Evolutionary conservation across 2,888 invertebrate species (phyloP), one percentile per base, ranked within the genome.

Genomic region (Neoitamus cyanurus): DNA sequence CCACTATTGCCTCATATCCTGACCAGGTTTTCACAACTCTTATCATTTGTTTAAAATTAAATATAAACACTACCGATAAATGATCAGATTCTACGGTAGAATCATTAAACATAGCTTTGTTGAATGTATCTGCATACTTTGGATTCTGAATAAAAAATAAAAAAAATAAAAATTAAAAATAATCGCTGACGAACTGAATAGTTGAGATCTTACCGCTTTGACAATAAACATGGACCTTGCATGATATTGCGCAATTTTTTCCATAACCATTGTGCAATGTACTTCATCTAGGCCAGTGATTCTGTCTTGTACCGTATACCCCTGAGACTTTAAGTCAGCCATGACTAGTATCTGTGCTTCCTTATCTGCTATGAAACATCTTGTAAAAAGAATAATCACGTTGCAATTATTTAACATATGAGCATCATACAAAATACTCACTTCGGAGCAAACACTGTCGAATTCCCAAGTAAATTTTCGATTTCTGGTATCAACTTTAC

Each of bases 211-310:
- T 20, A 93, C 93, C 90, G 92, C 91, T 87, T 92, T 90, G 31
- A 90, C 91, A 73, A 93, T 87, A 42, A 92, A 92, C 82, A 93
- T 91, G 0, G 93, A 93, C 5, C 91, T 89, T 0, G 92, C 93
- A 88, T 94, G 94, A 87, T 92, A 92, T 86, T 90, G 91, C 1
- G 92, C 93, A 85, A 94, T 88, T 86, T 92, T 92, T 84, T 91
- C 90, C 82, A 93, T 88, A 1, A 93, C 92, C 69, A 93, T 75
- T n/a, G 90, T 88, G 80, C 91, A 90, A 87, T 94, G 94, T 0
- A 89, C 87, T 86, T 92, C 89, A 89, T 94, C 92, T n/a, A 94
- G 89, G n/a, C 93, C 93, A 34, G 88, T 85, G 85, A 92, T 91
- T 28, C 93, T 90, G 48, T 92, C 91, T 1, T 91, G 92, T 92